Evolutionary conservation across 2,888 invertebrate genomes (phyloP).

Genomic region (Thecophora atra): DNA sequence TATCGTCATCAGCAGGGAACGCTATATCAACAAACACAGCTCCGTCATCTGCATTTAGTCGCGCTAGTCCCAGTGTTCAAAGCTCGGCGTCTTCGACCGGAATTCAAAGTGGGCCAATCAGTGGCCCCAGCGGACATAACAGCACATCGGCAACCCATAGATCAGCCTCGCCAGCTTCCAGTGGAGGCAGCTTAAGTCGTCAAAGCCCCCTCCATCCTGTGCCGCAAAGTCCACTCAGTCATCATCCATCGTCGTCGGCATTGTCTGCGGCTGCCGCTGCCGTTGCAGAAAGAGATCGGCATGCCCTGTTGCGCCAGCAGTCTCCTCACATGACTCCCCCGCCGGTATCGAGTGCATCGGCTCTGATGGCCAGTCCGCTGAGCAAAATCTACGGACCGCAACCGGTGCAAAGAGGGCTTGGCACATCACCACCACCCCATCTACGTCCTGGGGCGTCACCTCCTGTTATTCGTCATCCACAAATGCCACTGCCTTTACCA

Average conservation of each 20-base stretch:
- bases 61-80: conserved; percentile 66
- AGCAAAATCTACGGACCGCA: conserved; percentile 68
- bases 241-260: conserved; percentile 65
- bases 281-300: conserved; percentile 65
- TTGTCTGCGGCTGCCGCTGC: conserved; percentile 66
- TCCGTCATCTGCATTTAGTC: conserved; percentile 66
- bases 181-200: conserved; percentile 62
- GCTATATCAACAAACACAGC: conserved; percentile 59
- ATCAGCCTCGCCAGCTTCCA: conserved; percentile 63
- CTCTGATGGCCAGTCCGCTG: conserved; percentile 65
- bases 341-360: conserved; percentile 66
- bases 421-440: conserved; percentile 67
- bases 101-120: conserved; percentile 40
- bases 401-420: conserved; percentile 68
- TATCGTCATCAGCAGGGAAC: conserved; percentile 49
- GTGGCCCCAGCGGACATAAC: conserved; percentile 42
- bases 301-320: conserved; percentile 64
- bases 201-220: conserved; percentile 67
- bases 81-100: conserved; percentile 49
- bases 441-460: conserved; percentile 67
- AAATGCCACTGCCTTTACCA: conserved; percentile 66
- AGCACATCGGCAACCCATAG: conserved; percentile 61
- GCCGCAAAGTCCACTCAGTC: conserved; percentile 64
- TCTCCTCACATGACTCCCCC: conserved; percentile 67
- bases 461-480: conserved; percentile 69